These are phyloP conservation scores for Brachystomella parvula DNA, from an alignment of 1,140 invertebrate genomes.

Conservation along the genomic window DNA sequence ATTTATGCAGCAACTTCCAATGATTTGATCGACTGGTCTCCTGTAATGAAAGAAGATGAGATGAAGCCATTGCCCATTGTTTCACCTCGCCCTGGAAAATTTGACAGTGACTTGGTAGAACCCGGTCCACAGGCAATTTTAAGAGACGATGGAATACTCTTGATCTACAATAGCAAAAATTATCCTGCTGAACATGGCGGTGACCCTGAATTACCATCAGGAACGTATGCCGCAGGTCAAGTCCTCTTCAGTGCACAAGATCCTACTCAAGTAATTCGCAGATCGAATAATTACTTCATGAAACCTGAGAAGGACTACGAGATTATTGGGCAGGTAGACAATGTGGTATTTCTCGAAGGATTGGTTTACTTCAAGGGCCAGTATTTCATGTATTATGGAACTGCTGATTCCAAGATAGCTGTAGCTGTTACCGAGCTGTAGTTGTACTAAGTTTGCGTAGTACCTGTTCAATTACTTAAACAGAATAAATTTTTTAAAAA, in stretches of 20 bases:
- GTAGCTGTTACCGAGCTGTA: conserved; percentile 24
- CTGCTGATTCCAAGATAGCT: conserved; percentile 35
- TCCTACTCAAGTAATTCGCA: conserved; percentile 4
- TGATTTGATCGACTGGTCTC: conserved; percentile 29
- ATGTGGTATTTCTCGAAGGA: conserved; percentile 35
- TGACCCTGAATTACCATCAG: conserved; percentile 23
- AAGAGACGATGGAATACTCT: conserved; percentile 23
- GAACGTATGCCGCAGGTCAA: conserved; percentile 32
- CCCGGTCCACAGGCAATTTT: conserved; percentile 34
- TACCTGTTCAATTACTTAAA: too few relatives aligned
- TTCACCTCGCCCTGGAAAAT: conserved; percentile 22
- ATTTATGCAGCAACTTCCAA: conserved; percentile 22
- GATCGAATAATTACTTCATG: conserved; percentile 28
- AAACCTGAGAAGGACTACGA: conserved; percentile 33
- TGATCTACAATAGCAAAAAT: conserved; percentile 33
- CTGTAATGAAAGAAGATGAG: conserved; percentile 2
- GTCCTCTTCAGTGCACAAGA: conserved; percentile 7
- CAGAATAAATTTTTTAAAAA: too few relatives aligned
- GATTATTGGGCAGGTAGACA: conserved; percentile 28
- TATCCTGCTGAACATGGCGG: conserved; percentile 4
- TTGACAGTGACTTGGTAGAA: conserved; percentile 33
- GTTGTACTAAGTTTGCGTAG: too few relatives aligned
- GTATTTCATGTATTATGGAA: conserved; percentile 33
- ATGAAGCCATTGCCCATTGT: conserved; percentile 16
- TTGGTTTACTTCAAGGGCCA: conserved; percentile 21